Evolutionary conservation across 2,888 invertebrate genomes (phyloP), one percentile per base, ranked within the genome.

Genomic region (Sceliomorpha sp.): DNA sequence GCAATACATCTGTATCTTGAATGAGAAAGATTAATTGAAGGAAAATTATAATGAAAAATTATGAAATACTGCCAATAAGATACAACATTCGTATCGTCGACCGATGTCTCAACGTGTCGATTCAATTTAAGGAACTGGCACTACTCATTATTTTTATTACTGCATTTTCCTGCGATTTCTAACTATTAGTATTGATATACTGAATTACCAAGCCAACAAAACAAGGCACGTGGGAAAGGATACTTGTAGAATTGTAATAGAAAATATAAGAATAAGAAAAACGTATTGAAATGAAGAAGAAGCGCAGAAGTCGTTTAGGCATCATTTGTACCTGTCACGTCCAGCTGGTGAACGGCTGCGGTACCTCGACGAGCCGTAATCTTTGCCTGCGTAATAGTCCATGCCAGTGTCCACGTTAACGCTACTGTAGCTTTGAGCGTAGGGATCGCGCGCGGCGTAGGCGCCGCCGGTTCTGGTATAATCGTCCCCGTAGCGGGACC

Each of bases 281-380:
- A 10, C 36, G 36, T 1, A 14, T 4, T 15, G 1, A 36, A 36
- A 36, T 36, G 31, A 12, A 12, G 45, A 42, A 5, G 47, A 39
- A 37, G 12, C 39, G 51, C 40, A 60, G 67, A 60, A 56, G 55
- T 60, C 53, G 59, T 74, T 73, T 75, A 59, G 74, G 74, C 81
- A 76, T 76, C 78, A 73, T 75, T 78, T 83, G 80, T 90, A 90
- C 90, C 90, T 90, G 88, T 89, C 89, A 87, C 90, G 88, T 84
- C 88, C 89, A 76, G 89, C 88, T 70, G 90, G 90, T 63, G 90
- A 90, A 71, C 90, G 89, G 83, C 89, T 90, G 75, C 90, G 87
- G 83, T 90, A 90, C 82, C 90, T 89, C 75, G 89, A 88, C 67
- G 89, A 86, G 73, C 83, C 81, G 76, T 90, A 90, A 74, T 87